Percentiles rank a stretch among this genome's conserved stretches.
These are phyloP conservation scores for Pheosia gnoma DNA, from an alignment of 2,888 invertebrate species.

Conservation along the genomic window DNA sequence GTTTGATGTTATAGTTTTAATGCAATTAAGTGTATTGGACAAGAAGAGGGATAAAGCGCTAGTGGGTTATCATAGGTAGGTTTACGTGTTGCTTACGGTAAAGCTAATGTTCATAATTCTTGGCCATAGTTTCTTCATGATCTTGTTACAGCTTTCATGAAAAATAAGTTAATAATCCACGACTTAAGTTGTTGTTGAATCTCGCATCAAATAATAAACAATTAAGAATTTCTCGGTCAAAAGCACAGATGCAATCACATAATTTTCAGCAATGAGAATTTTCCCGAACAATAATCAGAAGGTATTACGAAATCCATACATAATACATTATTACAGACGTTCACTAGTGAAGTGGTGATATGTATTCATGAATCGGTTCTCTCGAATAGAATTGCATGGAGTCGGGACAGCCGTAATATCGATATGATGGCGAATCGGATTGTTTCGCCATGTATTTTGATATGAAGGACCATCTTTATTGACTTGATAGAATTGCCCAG, in stretches of 20 bases:
- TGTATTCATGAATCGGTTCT: conserved; percentile 69
- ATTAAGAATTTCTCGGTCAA: neutral
- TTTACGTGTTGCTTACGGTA: too few relatives aligned
- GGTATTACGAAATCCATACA: conserved; percentile 17
- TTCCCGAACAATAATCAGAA: conserved; percentile 22
- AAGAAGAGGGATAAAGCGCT: too few relatives aligned
- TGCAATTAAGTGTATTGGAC: conserved; percentile 1
- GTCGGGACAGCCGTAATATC: conserved; percentile 55
- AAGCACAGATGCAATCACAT: neutral
- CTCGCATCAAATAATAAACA: neutral
- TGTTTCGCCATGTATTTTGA: conserved; percentile 46
- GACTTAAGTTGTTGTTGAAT: neutral
- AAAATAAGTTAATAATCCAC: too few relatives aligned
- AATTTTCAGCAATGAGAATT: conserved; percentile 4
- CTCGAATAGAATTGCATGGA: conserved; percentile 43
- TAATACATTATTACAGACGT: conserved; percentile 34
- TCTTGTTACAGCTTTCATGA: too few relatives aligned
- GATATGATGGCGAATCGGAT: conserved; percentile 57
- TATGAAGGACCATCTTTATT: conserved; percentile 39
- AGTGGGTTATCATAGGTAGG: too few relatives aligned
- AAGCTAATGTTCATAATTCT: too few relatives aligned
- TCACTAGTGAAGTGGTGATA: conserved; percentile 43
- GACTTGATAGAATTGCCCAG: neutral
- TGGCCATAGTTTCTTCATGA: too few relatives aligned
- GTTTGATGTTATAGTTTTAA: neutral